Base-by-base conservation (phyloP, 2,888 invertebrate species). In the Cepaea hortensis region DNA sequence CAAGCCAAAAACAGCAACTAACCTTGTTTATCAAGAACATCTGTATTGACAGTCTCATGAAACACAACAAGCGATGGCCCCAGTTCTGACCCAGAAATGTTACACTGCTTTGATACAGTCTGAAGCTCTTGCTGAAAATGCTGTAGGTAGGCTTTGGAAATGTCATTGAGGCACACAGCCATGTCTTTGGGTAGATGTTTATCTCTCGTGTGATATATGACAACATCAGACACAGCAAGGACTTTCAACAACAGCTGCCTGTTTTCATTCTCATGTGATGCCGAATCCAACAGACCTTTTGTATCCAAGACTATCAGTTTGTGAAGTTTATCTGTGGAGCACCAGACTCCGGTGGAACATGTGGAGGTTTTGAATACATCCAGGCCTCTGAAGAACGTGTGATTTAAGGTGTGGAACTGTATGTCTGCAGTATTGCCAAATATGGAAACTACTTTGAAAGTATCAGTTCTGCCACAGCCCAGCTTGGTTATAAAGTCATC, bases 341-440 rank as follows among this genome's bases (percentile, higher is more conserved):
- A 96, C 96, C 97, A 97, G 7, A 97, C 96, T 15, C 97, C 97
- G 35, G 97, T 94, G 0, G 97, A 97, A 91, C 97, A 97, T 0
- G 96, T 96, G 4, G 96, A 96, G 0, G 96, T 96, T 88, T 95
- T 95, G 93, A 97, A 97, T 0, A 96, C 95, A 92, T 96, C 96
- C 88, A 95, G 95, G 1, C 96, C 96, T 90, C 95, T 94, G 92
- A 96, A 96, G 93, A 96, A 96, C 91, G 96, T 95, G 91, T 97
- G 96, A 94, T 97, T 97, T 92, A 97, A 94, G 0, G 97, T 97
- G 92, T 96, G 96, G 3, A 97, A 97, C 94, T 97, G 97, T 3
- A 97, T 97, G 94, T 97, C 97, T 0, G 97, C 97, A 0, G 97
- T 97, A 92, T 97, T 97, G 3, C 97, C 97, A 95, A 97, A 97